Percentiles rank a stretch among this genome's conserved stretches.
These are phyloP conservation scores for Drosophila lutescens DNA, from an alignment of 2,888 invertebrate genomes.

Conservation along the genomic window DNA sequence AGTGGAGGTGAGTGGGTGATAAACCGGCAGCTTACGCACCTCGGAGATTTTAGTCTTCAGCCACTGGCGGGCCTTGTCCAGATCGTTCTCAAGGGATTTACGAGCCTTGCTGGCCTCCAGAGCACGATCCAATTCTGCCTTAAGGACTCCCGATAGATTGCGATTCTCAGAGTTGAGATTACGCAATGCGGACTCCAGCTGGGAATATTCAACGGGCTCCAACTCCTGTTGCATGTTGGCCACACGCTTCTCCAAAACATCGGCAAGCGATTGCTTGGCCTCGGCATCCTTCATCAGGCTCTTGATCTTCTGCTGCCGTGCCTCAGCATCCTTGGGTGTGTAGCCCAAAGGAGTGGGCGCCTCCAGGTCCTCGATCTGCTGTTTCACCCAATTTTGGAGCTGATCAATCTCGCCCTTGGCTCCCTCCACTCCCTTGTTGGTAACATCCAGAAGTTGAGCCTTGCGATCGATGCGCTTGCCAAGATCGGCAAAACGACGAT, in stretches of 20 bases:
- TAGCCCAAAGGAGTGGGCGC: slow-evolving; percentile 89
- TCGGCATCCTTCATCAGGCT: slow-evolving; percentile 92
- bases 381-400: slow-evolving; percentile 91
- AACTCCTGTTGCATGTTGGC: slow-evolving; percentile 93
- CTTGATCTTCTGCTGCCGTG: slow-evolving; percentile 89
- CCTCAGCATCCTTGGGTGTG: slow-evolving; percentile 91
- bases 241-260: slow-evolving; percentile 92
- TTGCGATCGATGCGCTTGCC: slow-evolving; percentile 93
- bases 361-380: slow-evolving; percentile 88
- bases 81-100: slow-evolving; percentile 90
- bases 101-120: slow-evolving; percentile 89
- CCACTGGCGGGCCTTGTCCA: slow-evolving; percentile 93
- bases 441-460: slow-evolving; percentile 92
- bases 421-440: slow-evolving; percentile 92
- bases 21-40: slow-evolving; percentile 89
- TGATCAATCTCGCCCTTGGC: slow-evolving; percentile 92
- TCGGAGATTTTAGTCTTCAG: slow-evolving; percentile 91
- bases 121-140: slow-evolving; percentile 90
- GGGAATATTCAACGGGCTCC: slow-evolving; percentile 92
- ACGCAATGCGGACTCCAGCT: slow-evolving; percentile 90
- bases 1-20: slow-evolving; percentile 91
- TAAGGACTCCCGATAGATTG: slow-evolving; percentile 89
- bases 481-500: slow-evolving; percentile 93
- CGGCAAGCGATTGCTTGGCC: slow-evolving; percentile 92
- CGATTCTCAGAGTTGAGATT: slow-evolving; percentile 91